Base-by-base conservation (phyloP, 2,888 invertebrate species). In the Zygogramma bicolorata region DNA sequence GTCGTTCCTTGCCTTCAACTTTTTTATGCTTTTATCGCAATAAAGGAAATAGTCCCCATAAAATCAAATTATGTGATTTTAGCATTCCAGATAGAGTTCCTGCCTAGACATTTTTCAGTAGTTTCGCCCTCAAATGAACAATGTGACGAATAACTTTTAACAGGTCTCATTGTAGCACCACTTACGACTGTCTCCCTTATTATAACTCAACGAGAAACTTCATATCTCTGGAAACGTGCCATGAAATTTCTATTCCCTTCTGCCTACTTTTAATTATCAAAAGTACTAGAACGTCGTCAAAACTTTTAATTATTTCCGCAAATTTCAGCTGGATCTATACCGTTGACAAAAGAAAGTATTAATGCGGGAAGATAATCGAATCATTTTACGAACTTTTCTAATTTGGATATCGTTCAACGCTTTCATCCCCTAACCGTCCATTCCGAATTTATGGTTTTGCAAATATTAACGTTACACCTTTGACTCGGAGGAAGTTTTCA, bases 391-490 rank as follows among this genome's bases (percentile, higher is more conserved):
- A 53, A 53, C 27, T 53, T 53, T 53, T 25, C 53, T 3, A 53
- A 53, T 53, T 53, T 53, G 27, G 53, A 53, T 27, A 25, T 53
- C 53, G 27, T 53, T 53, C 46, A 20, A 46, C 18, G 46, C 20
- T 46, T 20, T 46, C 46, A 22, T 22, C 53, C n/a, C n/a, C n/a
- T n/a, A n/a, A n/a, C n/a, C n/a, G 25, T 53, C 27, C 27, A 22
- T n/a, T 53, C 5, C 25, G n/a, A 13, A 25, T 53, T 53, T 53
- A n/a, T 53, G 22, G n/a, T 27, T 18, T 27, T 27, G 15, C 53
- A 5, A 53, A 53, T 53, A 22, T 53, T n/a, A 53, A 53, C 25
- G 27, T 27, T 27, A n/a, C 53, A 53, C 53, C 61, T 61, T 61
- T 22, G 61, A 20, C 34, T 53, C 7, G 6, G 6, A 10, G 15